A percentile compares a stretch with the other conserved stretches of the same genome.
Conservation (phyloP, 2,113 vertebrate species). For the Oncorhynchus nerka region DNA sequence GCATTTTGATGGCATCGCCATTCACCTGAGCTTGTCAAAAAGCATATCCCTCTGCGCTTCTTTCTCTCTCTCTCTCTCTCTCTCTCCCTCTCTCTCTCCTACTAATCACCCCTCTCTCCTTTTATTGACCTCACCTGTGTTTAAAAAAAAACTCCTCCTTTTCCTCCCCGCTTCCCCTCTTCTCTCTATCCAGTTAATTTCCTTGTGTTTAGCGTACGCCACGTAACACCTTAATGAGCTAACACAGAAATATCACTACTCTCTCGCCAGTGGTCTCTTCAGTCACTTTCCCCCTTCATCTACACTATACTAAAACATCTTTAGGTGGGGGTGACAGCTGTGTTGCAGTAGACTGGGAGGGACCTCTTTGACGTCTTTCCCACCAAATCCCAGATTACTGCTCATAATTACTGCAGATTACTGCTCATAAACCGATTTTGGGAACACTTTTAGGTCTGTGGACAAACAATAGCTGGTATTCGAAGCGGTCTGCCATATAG, state of each 20-base stretch:
- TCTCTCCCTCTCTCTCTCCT: not conserved
- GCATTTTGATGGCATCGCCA: constrained; percentile 35
- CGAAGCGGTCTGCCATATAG: not conserved
- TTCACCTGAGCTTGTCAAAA: constrained; percentile 19
- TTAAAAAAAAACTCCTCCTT: not conserved
- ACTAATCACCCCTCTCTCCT: not conserved
- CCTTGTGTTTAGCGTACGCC: constrained; percentile 10
- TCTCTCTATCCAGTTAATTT: not conserved
- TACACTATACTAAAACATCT: not conserved
- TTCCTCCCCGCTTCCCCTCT: not conserved
- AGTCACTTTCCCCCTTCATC: not conserved
- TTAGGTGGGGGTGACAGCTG: not conserved
- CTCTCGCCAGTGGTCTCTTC: constrained; percentile 4
- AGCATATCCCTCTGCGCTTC: not conserved
- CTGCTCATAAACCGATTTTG: not conserved
- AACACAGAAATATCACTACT: not conserved
- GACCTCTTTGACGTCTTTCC: not conserved
- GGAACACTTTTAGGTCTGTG: constrained; percentile 3
- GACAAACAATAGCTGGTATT: constrained; percentile 32
- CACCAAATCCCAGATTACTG: not conserved
- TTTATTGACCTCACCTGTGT: not conserved
- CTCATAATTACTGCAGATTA: not conserved
- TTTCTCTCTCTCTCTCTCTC: not conserved
- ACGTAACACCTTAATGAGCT: constrained; percentile 8
- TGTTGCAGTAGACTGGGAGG: not conserved